phyloP scores from a whole-genome alignment of 2,113 vertebrate genomes.

The Scalopus aquaticus region DNA sequence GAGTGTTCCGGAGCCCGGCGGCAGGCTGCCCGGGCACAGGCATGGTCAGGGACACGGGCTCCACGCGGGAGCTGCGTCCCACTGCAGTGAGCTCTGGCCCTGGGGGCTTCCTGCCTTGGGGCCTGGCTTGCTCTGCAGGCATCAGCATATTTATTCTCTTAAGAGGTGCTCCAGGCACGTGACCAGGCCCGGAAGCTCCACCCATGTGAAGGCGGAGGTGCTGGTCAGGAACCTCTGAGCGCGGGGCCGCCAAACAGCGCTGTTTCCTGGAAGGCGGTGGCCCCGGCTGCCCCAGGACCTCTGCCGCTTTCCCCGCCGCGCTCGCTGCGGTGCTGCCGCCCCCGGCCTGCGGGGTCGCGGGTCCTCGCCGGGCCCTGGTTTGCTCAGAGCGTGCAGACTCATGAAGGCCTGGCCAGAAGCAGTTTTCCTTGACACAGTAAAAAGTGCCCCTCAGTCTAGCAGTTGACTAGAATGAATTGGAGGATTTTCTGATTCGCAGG shows the following conservation, averaged over 20 bases:
- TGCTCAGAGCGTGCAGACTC: not conserved
- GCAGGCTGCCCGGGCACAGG: not conserved
- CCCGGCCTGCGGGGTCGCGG: no score
- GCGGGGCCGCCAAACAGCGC: no score
- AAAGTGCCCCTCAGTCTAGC: not conserved
- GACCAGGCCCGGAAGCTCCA: no score
- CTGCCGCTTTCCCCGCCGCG: not conserved
- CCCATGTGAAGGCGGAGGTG: no score
- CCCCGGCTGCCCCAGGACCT: not conserved
- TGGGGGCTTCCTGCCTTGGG: no score
- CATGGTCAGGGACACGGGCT: not conserved
- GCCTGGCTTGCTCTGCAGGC: no score
- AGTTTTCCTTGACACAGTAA: not conserved
- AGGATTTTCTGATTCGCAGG: not conserved
- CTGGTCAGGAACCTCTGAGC: no score
- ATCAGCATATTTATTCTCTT: no score
- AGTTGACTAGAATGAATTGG: not conserved
- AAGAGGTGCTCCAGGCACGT: no score
- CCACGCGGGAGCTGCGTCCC: not conserved
- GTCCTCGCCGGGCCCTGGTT: not conserved
- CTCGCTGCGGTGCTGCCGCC: accelerated
- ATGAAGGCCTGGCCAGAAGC: not conserved
- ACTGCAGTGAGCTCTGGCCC: not conserved
- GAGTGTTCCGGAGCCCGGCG: not conserved
- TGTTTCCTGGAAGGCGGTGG: not conserved